These are phyloP conservation scores for Benthosema pterotum DNA, from an alignment of 2,797 vertebrate genomes.

Conservation along the genomic window DNA sequence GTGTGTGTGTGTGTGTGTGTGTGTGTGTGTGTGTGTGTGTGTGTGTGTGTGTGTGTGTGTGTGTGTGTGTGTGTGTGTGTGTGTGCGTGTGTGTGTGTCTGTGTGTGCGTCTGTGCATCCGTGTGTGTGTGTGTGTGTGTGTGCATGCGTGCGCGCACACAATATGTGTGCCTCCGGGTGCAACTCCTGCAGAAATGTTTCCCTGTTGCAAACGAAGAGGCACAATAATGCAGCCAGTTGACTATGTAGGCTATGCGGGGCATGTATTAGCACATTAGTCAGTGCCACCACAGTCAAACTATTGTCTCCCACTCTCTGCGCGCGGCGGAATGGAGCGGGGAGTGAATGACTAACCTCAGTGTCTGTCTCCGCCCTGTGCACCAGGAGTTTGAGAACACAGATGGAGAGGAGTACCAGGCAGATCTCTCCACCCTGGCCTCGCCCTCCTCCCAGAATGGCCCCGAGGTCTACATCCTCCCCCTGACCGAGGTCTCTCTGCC, in stretches of 20 bases:
- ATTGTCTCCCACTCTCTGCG: slow-evolving; percentile 59
- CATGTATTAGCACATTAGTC: slow-evolving; percentile 39
- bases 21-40: slow-evolving; percentile 8
- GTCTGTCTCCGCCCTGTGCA: slow-evolving; percentile 35
- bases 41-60: slow-evolving; percentile 4
- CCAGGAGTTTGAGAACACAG: slow-evolving; percentile 95
- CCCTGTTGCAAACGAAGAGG: slow-evolving; percentile 38
- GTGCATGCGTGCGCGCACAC: slow-evolving; percentile 5
- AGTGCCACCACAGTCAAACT: slow-evolving; percentile 58
- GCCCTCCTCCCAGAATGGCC: slow-evolving; percentile 87
- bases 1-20: slow-evolving; percentile 1
- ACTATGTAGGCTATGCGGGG: slow-evolving; percentile 60
- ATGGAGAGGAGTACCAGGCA: slow-evolving; percentile 90
- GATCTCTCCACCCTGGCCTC: slow-evolving; percentile 88
- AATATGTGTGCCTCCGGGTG: slow-evolving; percentile 27
- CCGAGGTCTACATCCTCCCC: slow-evolving; percentile 95
- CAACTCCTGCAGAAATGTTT: slow-evolving; percentile 8
- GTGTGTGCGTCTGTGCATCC: not conserved
- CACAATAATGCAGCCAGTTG: slow-evolving; percentile 32
- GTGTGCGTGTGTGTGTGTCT: not conserved
- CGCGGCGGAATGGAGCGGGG: slow-evolving; percentile 25
- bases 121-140: not conserved
- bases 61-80: slow-evolving; percentile 36
- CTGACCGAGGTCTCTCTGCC: slow-evolving; percentile 94
- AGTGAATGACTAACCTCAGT: slow-evolving; percentile 66